A percentile compares a stretch with the other conserved stretches of the same genome.
These are phyloP conservation scores for Melanerpes aurifrons DNA, from an alignment of 2,113 vertebrate genomes.

Conservation along the genomic window DNA sequence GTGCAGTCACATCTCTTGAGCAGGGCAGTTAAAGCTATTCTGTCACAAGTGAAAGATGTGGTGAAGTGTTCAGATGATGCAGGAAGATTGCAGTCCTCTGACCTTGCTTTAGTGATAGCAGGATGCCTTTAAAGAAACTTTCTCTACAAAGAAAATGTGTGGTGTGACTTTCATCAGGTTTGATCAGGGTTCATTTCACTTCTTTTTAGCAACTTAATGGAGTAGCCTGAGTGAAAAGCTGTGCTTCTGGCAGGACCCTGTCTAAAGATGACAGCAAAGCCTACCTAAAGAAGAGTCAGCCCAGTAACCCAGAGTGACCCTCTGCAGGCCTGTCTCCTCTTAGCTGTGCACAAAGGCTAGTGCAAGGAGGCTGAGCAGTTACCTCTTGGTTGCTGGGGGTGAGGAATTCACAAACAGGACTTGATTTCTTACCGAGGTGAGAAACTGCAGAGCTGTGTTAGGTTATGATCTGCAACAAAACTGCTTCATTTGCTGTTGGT, in stretches of 20 bases:
- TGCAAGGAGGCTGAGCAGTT: neutral
- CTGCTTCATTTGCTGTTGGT: neutral
- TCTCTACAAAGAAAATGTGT: neutral
- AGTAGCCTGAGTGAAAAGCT: neutral
- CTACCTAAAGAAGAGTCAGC: neutral
- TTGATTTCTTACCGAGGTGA: neutral
- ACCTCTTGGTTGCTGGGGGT: neutral
- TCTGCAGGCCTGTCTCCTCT: neutral
- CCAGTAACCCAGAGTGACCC: neutral
- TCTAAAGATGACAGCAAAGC: neutral
- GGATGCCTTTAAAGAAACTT: neutral
- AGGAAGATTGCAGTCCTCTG: neutral
- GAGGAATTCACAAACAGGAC: neutral
- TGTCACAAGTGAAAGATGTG: neutral
- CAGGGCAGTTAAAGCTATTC: neutral
- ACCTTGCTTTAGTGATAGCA: neutral
- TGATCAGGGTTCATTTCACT: neutral
- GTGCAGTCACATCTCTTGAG: neutral
- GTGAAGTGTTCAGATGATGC: neutral
- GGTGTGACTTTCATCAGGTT: neutral
- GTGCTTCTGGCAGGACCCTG: neutral
- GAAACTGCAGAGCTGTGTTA: neutral
- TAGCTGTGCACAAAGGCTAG: neutral
- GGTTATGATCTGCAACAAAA: neutral
- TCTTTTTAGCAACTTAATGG: conserved; percentile 4